These are phyloP conservation scores for Eutrigla gurnardus DNA, from an alignment of 2,797 vertebrate species.

Conservation along the genomic window DNA sequence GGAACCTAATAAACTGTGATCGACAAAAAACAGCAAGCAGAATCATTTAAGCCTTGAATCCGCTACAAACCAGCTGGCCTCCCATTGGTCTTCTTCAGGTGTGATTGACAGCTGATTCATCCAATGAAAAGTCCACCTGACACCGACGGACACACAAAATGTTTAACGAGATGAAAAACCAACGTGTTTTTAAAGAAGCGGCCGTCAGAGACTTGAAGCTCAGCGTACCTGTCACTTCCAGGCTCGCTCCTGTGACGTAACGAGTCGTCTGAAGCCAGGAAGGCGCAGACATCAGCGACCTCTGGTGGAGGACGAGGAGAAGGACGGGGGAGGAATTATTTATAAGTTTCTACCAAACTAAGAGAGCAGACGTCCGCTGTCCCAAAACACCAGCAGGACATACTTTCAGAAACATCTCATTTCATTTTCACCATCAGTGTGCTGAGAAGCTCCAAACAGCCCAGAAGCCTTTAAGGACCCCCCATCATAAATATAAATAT, in stretches of 20 bases:
- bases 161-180: not conserved
- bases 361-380: too few species aligned
- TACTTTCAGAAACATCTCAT: too few species aligned
- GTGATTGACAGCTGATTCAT: slow-evolving; percentile 41
- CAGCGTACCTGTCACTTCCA: slow-evolving; percentile 89
- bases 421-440: too few species aligned
- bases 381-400: too few species aligned
- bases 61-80: slow-evolving; percentile 8
- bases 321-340: too few species aligned
- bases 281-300: slow-evolving; percentile 90
- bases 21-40: not conserved
- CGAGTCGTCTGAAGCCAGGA: slow-evolving; percentile 90
- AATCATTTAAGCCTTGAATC: not conserved
- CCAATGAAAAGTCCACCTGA: slow-evolving; percentile 86
- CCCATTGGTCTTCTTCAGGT: slow-evolving; percentile 5
- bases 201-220: not conserved
- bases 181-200: not conserved
- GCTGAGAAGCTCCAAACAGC: too few species aligned
- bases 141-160: slow-evolving; percentile 4
- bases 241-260: slow-evolving; percentile 89
- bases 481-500: too few species aligned
- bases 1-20: slow-evolving; percentile 1
- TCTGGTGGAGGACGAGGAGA: slow-evolving; percentile 73
- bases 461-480: too few species aligned
- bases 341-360: too few species aligned